A percentile compares a stretch with the other conserved stretches of the same genome.
These are phyloP conservation scores for Coregonus sp. DNA, from an alignment of 2,797 vertebrate genomes.

Conservation along the genomic window DNA sequence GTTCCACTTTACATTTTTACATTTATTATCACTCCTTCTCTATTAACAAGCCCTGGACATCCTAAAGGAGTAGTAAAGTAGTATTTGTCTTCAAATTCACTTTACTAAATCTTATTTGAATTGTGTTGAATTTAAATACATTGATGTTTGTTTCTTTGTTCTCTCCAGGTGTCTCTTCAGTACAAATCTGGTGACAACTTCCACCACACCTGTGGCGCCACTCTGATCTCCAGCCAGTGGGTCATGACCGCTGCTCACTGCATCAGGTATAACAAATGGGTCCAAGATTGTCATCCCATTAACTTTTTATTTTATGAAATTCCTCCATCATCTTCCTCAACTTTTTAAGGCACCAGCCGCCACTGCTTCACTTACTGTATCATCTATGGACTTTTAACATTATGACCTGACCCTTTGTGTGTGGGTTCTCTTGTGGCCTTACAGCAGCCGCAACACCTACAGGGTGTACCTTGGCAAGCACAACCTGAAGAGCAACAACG, in stretches of 20 bases:
- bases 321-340: too few relatives aligned
- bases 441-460: slow-evolving; percentile 76
- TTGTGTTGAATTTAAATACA: not conserved
- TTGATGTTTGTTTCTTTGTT: not conserved
- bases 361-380: not conserved
- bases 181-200: slow-evolving; percentile 69
- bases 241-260: slow-evolving; percentile 90
- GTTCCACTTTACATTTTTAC: not conserved
- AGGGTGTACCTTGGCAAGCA: slow-evolving; percentile 83
- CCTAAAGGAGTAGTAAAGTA: not conserved
- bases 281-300: not conserved
- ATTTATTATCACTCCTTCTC: not conserved
- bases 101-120: not conserved
- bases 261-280: slow-evolving; percentile 73
- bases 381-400: not conserved
- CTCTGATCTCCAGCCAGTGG: slow-evolving; percentile 82
- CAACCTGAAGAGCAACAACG: slow-evolving; percentile 60
- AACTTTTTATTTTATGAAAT: too few relatives aligned
- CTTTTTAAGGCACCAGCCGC: too few relatives aligned
- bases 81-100: not conserved
- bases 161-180: slow-evolving; percentile 82
- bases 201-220: slow-evolving; percentile 84
- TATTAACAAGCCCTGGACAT: not conserved
- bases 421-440: slow-evolving; percentile 18
- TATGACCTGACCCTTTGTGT: not conserved